Evolutionary conservation across 2,888 invertebrate species (phyloP), one percentile per base, ranked within the genome.

Genomic region (Cantharis rustica): DNA sequence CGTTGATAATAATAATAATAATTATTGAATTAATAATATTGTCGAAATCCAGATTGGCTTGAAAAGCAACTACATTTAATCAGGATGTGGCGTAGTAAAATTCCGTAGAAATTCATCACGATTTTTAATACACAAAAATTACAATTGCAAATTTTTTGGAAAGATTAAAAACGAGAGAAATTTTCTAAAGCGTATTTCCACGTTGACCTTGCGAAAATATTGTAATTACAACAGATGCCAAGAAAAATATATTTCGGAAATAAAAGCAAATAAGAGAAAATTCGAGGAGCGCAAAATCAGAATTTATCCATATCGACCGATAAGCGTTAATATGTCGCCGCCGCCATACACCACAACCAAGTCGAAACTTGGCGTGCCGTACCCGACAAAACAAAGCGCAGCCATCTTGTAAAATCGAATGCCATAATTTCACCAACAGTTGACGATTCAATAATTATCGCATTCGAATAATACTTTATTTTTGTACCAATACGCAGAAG

Each of bases 231-330:
- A 47, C 47, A n/a, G 47, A 47, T 47, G 47, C 47, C 47, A 47
- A 47, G 47, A 47, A 47, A 47, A 47, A 47, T 47, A n/a, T 47
- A 47, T 47, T 47, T 47, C n/a, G 47, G n/a, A 47, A 47, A 47
- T 47, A 47, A 47, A 31, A 47, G 47, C 47, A 47, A 47, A 47
- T 47, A 66, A 66, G 13, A 17, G 80, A 47, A 23, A 27, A 68
- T 16, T 16, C 26, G 20, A 69, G n/a, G 69, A 27, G 69, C 69
- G 69, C 69, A 69, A 69, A 69, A 69, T 69, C 69, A 16, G 69
- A 15, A 16, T 64, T 20, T 64, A 20, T 11, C 64, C 17, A 64
- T 66, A 66, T 66, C 64, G 64, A 66, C 17, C 64, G 64, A 66
- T 66, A 66, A 20, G 20, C 64, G 64, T 66, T 20, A 20, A 66